These are phyloP conservation scores for Apomyelois bistriatella DNA, from an alignment of 2,888 invertebrate species.

Conservation along the genomic window DNA sequence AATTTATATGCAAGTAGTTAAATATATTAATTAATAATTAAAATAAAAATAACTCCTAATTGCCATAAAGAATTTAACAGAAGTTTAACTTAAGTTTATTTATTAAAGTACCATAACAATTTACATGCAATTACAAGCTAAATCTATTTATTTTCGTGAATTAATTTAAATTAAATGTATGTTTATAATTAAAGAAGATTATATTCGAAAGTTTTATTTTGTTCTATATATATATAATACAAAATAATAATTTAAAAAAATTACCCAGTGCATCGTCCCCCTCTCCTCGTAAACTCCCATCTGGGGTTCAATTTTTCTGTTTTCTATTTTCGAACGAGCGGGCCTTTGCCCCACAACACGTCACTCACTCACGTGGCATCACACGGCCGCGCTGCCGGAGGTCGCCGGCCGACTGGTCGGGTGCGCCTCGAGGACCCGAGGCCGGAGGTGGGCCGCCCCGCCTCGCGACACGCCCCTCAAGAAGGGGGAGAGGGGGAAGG, in stretches of 20 bases:
- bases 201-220: too few species aligned
- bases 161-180: too few species aligned
- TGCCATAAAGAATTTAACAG: too few species aligned
- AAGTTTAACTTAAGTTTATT: too few species aligned
- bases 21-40: too few species aligned
- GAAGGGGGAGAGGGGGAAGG: neutral
- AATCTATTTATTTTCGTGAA: too few species aligned
- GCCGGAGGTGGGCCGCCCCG: slow-evolving; percentile 37
- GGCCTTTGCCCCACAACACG: slow-evolving; percentile 74
- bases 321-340: slow-evolving; percentile 74
- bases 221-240: too few species aligned
- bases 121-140: too few species aligned
- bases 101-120: too few species aligned
- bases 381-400: slow-evolving; percentile 55
- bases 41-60: too few species aligned
- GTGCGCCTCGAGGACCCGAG: slow-evolving; percentile 30
- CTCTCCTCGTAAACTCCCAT: slow-evolving; percentile 96
- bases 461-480: slow-evolving; percentile 37
- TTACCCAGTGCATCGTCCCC: slow-evolving; percentile 94
- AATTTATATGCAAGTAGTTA: too few species aligned
- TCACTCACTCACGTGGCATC: slow-evolving; percentile 64
- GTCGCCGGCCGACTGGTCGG: slow-evolving; percentile 62
- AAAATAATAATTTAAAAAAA: neutral
- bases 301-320: slow-evolving; percentile 83
- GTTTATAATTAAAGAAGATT: neutral